Evolutionary conservation across 2,113 vertebrate genomes (phyloP), one percentile per base, ranked within the genome.

Genomic region (Ictalurus punctatus): DNA sequence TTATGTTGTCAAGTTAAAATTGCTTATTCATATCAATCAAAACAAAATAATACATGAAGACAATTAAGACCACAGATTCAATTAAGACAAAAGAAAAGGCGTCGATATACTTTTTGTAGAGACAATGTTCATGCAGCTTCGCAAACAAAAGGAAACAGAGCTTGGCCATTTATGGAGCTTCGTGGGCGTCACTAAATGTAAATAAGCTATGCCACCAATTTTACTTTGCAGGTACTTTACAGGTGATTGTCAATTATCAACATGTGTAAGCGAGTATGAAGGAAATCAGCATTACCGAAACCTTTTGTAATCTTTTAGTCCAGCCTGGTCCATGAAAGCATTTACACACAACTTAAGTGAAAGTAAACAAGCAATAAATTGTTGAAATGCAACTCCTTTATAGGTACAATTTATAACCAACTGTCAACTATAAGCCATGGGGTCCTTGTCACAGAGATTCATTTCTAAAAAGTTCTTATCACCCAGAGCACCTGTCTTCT

Each of bases 401-500:
- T n/a, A 86, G 78, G 12, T 79, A 52, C 65, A 78, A 61, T 79
- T 78, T 85, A 52, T 40, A 63, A 65, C 67, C 37, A 86, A 86
- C 89, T 56, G 40, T 65, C 69, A 48, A 74, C 34, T 76, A 63
- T 83, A 91, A 89, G 84, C 67, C 61, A 19, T 44, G 5, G 73
- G 59, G 52, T 5, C 25, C n/a, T 52, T 23, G 16, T 81, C 84
- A 63, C 69, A 83, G 14, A 40, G 74, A 84, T 84, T 90, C 84
- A 88, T 23, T 85, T 85, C 91, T 23, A 37, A 58, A 87, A 21
- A 59, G 65, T 79, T 12, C 3, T 87, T 92, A 91, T 44, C 13
- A 69, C 58, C 52, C 44, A 25, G 27, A 78, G 83, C 87, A 90
- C 89, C 87, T 90, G 86, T 54, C 48, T 74, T 83, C 56, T 63